Conservation (phyloP, 2,888 invertebrate species). For the Pristionchus exspectatus region DNA sequence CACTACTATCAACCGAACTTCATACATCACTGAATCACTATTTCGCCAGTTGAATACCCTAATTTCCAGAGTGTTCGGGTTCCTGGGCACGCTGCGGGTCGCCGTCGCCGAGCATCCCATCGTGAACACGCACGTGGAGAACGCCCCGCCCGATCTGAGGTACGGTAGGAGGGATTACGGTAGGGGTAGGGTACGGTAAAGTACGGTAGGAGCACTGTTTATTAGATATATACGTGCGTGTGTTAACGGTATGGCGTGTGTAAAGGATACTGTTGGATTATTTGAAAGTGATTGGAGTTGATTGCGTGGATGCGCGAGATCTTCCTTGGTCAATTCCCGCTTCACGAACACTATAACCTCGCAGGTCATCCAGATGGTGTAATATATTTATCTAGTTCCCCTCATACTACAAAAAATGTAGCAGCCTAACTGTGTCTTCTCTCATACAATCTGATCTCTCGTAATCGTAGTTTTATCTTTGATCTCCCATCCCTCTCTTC, state of each 20-base stretch:
- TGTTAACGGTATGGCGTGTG: no score
- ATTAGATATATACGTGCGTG: no score
- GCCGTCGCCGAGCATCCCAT: slow-evolving; percentile 82
- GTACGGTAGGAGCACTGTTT: not conserved
- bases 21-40: no score
- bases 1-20: no score
- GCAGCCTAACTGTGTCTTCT: no score
- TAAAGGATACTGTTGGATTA: no score
- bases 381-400: not conserved
- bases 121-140: slow-evolving; percentile 96
- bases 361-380: not conserved
- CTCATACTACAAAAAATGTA: not conserved
- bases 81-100: slow-evolving; percentile 86
- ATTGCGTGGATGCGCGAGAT: no score
- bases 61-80: slow-evolving; percentile 89
- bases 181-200: not conserved
- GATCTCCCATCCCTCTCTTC: slow-evolving; percentile 6
- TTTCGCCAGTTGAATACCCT: no score
- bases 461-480: not conserved
- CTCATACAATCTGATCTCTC: not conserved
- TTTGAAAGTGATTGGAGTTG: no score
- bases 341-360: not conserved
- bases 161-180: slow-evolving; percentile 77
- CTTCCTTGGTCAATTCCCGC: not conserved
- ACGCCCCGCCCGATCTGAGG: slow-evolving; percentile 87